phyloP scores from a whole-genome alignment of 2,888 invertebrate genomes.

The Electrophaes corylata region DNA sequence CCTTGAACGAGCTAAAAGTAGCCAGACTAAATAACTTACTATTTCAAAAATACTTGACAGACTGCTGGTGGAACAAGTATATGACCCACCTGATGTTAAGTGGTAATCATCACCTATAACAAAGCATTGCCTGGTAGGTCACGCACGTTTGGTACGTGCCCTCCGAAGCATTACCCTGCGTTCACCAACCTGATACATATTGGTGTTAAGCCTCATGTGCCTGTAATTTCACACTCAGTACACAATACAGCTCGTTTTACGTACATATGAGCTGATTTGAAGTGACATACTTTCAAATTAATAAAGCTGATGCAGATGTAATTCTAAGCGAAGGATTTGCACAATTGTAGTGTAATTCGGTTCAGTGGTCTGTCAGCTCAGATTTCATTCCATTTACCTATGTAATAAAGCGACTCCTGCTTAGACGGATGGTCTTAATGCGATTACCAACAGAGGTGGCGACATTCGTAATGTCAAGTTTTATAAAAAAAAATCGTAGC shows the following conservation, averaged over 20 bases:
- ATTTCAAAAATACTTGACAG: too few relatives aligned
- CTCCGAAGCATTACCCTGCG: too few relatives aligned
- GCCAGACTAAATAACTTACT: too few relatives aligned
- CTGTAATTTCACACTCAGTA: too few relatives aligned
- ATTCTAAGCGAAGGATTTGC: constrained; percentile 3
- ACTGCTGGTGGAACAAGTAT: too few relatives aligned
- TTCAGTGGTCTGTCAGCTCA: constrained; percentile 3
- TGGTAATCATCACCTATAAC: too few relatives aligned
- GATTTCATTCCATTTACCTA: constrained; percentile 24
- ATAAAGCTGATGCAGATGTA: neutral
- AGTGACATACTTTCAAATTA: neutral
- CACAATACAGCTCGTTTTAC: neutral
- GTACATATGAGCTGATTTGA: neutral
- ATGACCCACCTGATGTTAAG: too few relatives aligned
- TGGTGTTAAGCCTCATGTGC: too few relatives aligned
- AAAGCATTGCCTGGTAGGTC: too few relatives aligned
- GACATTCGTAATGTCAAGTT: constrained; percentile 7
- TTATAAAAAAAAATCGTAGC: neutral
- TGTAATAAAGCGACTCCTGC: constrained; percentile 12
- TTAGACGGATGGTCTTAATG: constrained; percentile 9
- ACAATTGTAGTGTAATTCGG: constrained; percentile 5
- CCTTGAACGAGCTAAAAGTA: too few relatives aligned
- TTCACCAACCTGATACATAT: too few relatives aligned
- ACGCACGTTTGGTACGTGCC: too few relatives aligned
- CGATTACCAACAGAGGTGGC: constrained; percentile 5